A percentile compares a stretch with the other conserved stretches of the same genome.
Evolutionary conservation across 2,797 vertebrate species (phyloP).

Genomic region (Salmo trutta): DNA sequence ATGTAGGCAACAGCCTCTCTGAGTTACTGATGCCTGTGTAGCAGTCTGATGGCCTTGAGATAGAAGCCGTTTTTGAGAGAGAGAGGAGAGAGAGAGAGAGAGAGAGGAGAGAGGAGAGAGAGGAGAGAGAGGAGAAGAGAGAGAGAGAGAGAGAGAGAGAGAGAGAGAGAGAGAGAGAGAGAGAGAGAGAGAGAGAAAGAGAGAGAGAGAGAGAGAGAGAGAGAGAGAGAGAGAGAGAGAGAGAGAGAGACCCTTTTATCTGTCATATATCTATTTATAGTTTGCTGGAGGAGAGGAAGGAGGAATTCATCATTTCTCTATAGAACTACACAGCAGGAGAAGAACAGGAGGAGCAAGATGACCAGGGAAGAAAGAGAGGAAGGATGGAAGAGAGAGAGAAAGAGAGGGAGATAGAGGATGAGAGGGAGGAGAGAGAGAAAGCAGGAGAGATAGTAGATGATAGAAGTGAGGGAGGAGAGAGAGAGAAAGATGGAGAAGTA

Average conservation of each 20-base stretch:
- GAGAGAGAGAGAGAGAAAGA: conserved; percentile 30
- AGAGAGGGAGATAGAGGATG: not conserved
- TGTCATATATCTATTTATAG: conserved; percentile 71
- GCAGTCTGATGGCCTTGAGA: too few species aligned
- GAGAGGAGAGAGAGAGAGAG: conserved; percentile 15
- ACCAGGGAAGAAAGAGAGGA: conserved; percentile 20
- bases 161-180: too few species aligned
- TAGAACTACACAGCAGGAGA: not conserved
- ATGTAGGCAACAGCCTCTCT: too few species aligned
- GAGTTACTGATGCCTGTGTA: too few species aligned
- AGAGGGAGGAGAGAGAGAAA: not conserved
- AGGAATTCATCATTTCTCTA: conserved; percentile 33
- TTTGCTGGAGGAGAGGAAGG: conserved; percentile 52
- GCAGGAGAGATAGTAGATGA: too few species aligned
- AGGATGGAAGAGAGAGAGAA: not conserved
- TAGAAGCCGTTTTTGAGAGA: not conserved
- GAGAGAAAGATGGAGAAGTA: not conserved
- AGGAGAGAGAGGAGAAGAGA: too few species aligned
- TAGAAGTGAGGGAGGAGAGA: conserved; percentile 9
- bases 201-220: conserved; percentile 45
- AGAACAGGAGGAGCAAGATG: conserved; percentile 32
- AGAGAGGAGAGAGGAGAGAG: too few species aligned
- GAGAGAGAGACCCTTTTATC: conserved; percentile 53
- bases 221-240: conserved; percentile 22
- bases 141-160: not conserved